phyloP scores from a whole-genome alignment of 2,797 vertebrate species.

The Sciurus vulgaris region DNA sequence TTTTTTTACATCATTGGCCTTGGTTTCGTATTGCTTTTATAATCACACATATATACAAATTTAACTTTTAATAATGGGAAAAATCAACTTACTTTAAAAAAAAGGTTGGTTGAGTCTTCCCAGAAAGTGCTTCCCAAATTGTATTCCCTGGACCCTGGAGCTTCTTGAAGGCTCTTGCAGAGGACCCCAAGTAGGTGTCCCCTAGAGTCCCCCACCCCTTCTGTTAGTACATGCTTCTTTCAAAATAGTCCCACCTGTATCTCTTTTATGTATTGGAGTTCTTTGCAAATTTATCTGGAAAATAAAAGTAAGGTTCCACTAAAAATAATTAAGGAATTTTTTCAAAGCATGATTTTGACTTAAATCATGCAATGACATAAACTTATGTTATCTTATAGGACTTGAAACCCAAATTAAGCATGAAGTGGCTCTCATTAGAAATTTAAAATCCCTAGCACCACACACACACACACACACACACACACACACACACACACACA shows the following conservation, averaged over 20 bases:
- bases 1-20: neutral
- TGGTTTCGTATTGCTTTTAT: neutral
- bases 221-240: neutral
- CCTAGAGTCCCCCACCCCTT: fast-evolving
- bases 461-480: too few species aligned
- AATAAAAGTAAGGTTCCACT: neutral
- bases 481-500: too few species aligned
- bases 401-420: neutral
- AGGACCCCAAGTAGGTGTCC: neutral
- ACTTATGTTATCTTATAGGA: neutral
- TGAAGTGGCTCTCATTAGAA: neutral
- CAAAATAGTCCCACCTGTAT: neutral
- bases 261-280: neutral
- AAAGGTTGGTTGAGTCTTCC: neutral
- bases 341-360: neutral
- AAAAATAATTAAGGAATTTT: neutral
- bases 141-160: neutral
- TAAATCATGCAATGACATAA: neutral
- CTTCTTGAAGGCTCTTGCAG: neutral
- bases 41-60: neutral
- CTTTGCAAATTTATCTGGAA: neutral
- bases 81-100: neutral
- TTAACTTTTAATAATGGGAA: neutral
- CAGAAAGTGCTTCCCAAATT: neutral
- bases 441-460: neutral